phyloP scores from a whole-genome alignment of 2,888 invertebrate genomes.

The Melieria picta region DNA sequence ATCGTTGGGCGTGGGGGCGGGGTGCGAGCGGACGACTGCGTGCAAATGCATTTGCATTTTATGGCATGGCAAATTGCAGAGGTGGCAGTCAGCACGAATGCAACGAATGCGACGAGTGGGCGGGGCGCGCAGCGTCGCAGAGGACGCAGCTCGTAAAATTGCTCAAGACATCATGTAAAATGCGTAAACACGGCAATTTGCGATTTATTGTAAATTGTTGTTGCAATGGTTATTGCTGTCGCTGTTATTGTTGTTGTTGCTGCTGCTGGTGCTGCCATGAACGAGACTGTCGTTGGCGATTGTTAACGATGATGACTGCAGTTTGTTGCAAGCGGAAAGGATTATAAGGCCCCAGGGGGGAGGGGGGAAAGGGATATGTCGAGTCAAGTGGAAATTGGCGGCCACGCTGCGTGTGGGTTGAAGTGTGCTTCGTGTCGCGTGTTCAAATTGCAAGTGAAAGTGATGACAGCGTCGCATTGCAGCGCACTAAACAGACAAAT shows the following conservation, averaged over 20 bases:
- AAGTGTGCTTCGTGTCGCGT: not conserved
- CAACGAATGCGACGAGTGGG: not conserved
- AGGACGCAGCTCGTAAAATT: constrained; percentile 30
- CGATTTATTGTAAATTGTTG: constrained; percentile 39
- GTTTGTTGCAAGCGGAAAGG: constrained; percentile 8
- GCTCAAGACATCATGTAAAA: constrained; percentile 38
- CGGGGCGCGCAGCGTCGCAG: too few relatives aligned
- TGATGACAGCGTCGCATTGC: not conserved
- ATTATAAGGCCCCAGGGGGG: not conserved
- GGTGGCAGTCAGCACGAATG: not conserved
- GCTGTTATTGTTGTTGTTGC: constrained; percentile 11
- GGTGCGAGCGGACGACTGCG: not conserved
- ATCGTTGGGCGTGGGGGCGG: not conserved
- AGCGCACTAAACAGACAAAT: too few relatives aligned
- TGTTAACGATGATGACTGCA: not conserved
- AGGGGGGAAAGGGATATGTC: not conserved
- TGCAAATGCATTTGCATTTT: constrained; percentile 29
- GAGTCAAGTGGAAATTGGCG: not conserved
- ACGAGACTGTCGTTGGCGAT: not conserved
- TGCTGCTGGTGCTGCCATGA: not conserved
- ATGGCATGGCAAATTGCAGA: constrained; percentile 17
- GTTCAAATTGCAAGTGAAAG: constrained; percentile 27
- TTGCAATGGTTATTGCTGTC: constrained; percentile 11
- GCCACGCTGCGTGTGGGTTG: not conserved
- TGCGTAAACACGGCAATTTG: constrained; percentile 45